Evolutionary conservation across 2,797 vertebrate genomes (phyloP).

Genomic region (Triplophysa bombifrons): DNA sequence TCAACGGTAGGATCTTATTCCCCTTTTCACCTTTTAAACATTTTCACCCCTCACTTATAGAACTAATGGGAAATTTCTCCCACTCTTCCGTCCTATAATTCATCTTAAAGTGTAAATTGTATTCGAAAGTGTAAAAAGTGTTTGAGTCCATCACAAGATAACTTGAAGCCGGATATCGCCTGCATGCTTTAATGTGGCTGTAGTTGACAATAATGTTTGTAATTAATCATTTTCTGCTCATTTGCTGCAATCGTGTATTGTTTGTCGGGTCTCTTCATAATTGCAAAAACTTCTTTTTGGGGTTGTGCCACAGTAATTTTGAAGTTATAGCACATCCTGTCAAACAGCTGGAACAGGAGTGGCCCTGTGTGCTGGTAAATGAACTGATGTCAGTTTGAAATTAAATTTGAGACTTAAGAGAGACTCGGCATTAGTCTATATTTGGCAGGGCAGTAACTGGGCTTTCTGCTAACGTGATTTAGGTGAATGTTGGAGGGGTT

Average conservation of each 20-base stretch:
- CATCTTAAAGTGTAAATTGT: slow-evolving; percentile 27
- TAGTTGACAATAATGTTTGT: slow-evolving; percentile 13
- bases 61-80: slow-evolving; percentile 36
- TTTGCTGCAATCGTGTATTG: background rate
- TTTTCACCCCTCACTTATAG: slow-evolving; percentile 32
- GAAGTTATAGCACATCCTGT: background rate
- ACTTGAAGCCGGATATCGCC: background rate
- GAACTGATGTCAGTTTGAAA: slow-evolving; percentile 32
- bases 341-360: slow-evolving; percentile 4
- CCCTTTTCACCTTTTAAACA: slow-evolving; percentile 43
- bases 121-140: background rate
- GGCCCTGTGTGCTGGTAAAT: slow-evolving; percentile 26
- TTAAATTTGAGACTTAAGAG: slow-evolving; percentile 41
- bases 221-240: slow-evolving; percentile 8
- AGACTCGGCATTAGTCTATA: slow-evolving; percentile 21
- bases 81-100: slow-evolving; percentile 33
- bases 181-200: background rate
- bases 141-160: background rate
- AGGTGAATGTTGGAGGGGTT: slow-evolving; percentile 14
- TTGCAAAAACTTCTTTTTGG: background rate
- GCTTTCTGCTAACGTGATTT: slow-evolving; percentile 26
- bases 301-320: background rate
- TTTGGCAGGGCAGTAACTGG: slow-evolving; percentile 16
- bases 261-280: background rate
- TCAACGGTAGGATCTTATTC: slow-evolving; percentile 62